Evolutionary conservation across 2,888 invertebrate genomes (phyloP).

Genomic region (Caradrina clavipalpis): DNA sequence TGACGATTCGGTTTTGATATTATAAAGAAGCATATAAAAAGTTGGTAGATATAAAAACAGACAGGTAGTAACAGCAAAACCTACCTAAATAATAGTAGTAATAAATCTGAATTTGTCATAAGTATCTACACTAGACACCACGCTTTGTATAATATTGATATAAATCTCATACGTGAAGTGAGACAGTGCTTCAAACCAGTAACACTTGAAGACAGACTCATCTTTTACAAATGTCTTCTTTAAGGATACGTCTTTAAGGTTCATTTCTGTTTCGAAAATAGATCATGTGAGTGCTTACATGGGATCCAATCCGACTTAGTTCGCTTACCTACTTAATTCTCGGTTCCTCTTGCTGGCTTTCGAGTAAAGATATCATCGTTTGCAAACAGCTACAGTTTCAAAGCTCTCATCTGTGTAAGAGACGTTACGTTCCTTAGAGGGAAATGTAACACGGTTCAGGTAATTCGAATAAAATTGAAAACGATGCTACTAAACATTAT

Average conservation of each 20-base stretch:
- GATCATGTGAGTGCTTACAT: not conserved
- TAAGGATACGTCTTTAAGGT: constrained; percentile 5
- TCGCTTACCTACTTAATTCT: not conserved
- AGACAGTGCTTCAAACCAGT: constrained; percentile 24
- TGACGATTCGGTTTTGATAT: too few species aligned
- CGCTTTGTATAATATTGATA: constrained; percentile 30
- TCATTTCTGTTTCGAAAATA: constrained; percentile 8
- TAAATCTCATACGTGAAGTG: constrained; percentile 29
- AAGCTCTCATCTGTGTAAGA: not conserved
- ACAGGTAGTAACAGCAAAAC: not conserved
- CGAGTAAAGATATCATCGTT: not conserved
- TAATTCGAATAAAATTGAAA: not conserved
- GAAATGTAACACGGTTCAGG: not conserved
- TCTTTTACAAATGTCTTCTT: constrained; percentile 12
- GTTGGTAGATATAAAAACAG: too few species aligned
- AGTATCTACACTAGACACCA: constrained; percentile 15
- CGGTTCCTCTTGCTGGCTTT: not conserved
- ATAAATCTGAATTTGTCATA: constrained; percentile 12
- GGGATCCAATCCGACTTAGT: not conserved
- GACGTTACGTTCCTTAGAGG: not conserved
- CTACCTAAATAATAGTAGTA: not conserved
- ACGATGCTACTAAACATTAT: too few species aligned
- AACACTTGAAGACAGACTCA: constrained; percentile 20
- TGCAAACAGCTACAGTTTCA: not conserved
- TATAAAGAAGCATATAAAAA: too few species aligned